These are phyloP conservation scores for Pygocentrus nattereri DNA, from an alignment of 2,797 vertebrate species.

Conservation along the genomic window DNA sequence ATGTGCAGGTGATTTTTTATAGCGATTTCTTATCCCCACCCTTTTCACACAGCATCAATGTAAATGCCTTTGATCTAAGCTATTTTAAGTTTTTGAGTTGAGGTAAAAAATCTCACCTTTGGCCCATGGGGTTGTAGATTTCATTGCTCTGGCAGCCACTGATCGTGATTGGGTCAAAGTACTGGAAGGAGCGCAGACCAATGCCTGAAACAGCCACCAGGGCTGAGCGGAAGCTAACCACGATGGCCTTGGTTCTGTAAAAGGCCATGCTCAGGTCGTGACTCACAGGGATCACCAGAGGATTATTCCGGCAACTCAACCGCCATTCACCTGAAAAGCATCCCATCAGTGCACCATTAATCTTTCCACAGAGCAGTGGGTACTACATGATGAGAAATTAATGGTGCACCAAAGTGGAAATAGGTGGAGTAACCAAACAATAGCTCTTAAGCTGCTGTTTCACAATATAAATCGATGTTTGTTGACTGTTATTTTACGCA, in stretches of 20 bases:
- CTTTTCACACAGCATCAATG: background rate
- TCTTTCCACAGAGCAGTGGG: background rate
- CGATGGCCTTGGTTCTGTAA: constrained; percentile 94
- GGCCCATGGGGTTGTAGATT: constrained; percentile 86
- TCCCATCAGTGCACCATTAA: constrained; percentile 35
- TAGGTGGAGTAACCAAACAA: background rate
- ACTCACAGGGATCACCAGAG: constrained; percentile 95
- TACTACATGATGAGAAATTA: background rate
- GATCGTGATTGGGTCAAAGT: constrained; percentile 97
- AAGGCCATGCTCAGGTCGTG: constrained; percentile 97
- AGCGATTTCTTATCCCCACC: background rate
- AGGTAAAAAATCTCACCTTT: constrained; percentile 81
- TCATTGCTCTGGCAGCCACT: constrained; percentile 89
- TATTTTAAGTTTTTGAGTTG: background rate
- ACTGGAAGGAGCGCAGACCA: constrained; percentile 96
- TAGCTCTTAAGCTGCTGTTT: background rate
- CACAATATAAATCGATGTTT: background rate
- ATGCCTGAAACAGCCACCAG: constrained; percentile 96
- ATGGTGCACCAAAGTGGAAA: background rate
- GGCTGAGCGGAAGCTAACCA: constrained; percentile 90
- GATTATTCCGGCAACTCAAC: constrained; percentile 97
- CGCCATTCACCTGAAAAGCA: constrained; percentile 86
- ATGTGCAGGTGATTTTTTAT: too few relatives aligned
- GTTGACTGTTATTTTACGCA: too few relatives aligned
- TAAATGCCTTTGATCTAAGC: background rate